phyloP scores from a whole-genome alignment of 2,113 vertebrate genomes.

The Tympanuchus pallidicinctus region DNA sequence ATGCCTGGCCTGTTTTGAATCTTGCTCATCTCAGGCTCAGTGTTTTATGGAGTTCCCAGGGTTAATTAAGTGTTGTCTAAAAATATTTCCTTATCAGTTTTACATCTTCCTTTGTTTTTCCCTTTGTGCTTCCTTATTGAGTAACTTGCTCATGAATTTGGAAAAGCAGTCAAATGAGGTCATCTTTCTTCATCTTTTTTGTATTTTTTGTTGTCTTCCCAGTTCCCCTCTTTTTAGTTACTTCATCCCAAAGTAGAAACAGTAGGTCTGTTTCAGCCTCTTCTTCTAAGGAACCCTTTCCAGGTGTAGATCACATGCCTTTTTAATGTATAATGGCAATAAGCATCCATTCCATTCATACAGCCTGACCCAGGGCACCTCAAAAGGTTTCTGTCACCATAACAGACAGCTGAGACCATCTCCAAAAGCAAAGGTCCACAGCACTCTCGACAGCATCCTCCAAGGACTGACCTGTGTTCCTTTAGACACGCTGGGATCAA shows the following conservation, averaged over 20 bases:
- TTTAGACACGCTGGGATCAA: neutral
- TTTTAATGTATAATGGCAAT: neutral
- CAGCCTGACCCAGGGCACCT: neutral
- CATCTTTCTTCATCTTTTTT: neutral
- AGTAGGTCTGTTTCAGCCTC: neutral
- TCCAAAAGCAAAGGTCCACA: neutral
- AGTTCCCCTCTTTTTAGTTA: neutral
- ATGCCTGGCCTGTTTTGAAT: neutral
- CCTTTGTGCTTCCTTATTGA: neutral
- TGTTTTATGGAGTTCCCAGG: constrained; percentile 13
- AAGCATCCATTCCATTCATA: neutral
- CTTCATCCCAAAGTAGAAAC: neutral
- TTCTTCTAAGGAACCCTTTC: neutral
- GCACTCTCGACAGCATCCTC: neutral
- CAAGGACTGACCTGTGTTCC: fast-evolving
- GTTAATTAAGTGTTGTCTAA: constrained; percentile 20
- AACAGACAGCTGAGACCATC: neutral
- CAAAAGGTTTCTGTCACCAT: neutral
- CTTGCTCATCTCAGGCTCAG: neutral
- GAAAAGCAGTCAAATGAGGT: neutral
- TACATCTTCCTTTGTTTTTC: neutral
- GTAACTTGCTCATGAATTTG: neutral
- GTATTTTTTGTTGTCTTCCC: neutral
- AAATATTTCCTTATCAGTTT: constrained; percentile 27
- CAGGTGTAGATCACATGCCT: neutral